A percentile compares a stretch with the other conserved stretches of the same genome.
phyloP scores from a whole-genome alignment of 2,797 vertebrate species.

The Nasua narica region DNA sequence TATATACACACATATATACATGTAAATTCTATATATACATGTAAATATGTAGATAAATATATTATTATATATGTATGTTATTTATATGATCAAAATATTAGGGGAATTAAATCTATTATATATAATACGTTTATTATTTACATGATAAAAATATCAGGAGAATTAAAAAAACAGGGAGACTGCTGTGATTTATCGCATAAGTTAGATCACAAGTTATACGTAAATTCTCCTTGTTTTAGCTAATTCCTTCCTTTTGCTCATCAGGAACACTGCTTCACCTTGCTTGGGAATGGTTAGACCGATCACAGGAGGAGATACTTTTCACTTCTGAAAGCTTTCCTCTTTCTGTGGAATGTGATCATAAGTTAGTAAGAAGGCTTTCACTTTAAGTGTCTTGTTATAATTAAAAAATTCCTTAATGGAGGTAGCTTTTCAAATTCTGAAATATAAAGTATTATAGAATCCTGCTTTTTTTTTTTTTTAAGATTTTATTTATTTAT shows the following conservation, averaged over 20 bases:
- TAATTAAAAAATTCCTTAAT: background rate
- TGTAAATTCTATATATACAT: background rate
- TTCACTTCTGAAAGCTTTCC: background rate
- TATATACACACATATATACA: background rate
- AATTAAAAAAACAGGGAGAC: background rate
- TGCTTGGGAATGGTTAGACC: background rate
- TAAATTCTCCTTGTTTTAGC: background rate
- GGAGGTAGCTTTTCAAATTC: background rate
- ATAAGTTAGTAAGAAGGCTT: background rate
- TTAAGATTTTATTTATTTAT: background rate
- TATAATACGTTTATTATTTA: too few species aligned
- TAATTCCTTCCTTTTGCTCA: background rate
- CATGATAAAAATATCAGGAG: background rate
- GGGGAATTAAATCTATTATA: background rate
- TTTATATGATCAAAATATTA: background rate
- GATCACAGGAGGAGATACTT: background rate
- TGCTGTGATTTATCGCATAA: background rate
- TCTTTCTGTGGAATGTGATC: constrained; percentile 1
- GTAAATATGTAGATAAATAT: background rate
- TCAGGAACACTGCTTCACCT: background rate
- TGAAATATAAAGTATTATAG: background rate
- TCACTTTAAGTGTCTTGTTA: background rate
- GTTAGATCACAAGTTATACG: background rate
- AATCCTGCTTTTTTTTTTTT: background rate
- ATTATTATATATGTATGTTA: background rate